Conservation (phyloP, 1,140 invertebrate genomes). For the Dendrolimus kikuchii region DNA sequence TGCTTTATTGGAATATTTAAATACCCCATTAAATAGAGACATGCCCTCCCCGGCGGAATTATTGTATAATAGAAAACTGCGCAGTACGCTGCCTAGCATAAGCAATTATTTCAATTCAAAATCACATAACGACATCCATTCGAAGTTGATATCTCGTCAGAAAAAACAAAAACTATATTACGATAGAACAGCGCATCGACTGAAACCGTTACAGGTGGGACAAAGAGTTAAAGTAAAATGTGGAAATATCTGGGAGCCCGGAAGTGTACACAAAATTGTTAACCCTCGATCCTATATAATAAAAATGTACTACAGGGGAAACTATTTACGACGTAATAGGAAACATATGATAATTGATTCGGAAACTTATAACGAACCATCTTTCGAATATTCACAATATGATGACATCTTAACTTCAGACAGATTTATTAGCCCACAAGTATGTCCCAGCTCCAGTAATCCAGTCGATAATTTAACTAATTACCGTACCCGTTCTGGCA, state of each 20-base stretch:
- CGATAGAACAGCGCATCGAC: conserved; percentile 1
- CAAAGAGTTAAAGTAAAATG: conserved; percentile 13
- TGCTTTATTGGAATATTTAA: conserved; percentile 28
- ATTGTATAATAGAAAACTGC: conserved; percentile 14
- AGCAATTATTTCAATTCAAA: conserved; percentile 5
- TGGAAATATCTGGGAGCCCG: conserved; percentile 2
- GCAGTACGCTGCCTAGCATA: conserved; percentile 10
- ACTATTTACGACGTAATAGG: neutral
- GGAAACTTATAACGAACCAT: too few species aligned
- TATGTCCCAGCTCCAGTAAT: neutral
- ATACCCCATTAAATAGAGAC: conserved; percentile 19
- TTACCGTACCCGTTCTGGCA: conserved; percentile 13
- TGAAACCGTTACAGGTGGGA: conserved; percentile 5
- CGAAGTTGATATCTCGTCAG: conserved; percentile 8
- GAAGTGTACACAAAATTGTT: neutral
- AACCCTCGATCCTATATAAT: neutral
- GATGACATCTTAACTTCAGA: too few species aligned
- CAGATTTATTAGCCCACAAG: neutral
- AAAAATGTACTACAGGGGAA: conserved; percentile 2
- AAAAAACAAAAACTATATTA: conserved; percentile 8
- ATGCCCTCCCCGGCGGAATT: conserved; percentile 15
- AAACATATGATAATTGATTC: neutral
- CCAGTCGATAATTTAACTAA: neutral
- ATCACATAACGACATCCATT: conserved; percentile 3
- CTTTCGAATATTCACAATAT: too few species aligned